A percentile compares a stretch with the other conserved stretches of the same genome.
Evolutionary conservation across 2,113 vertebrate genomes (phyloP).

Genomic region (Paradoxurus hermaphroditus): DNA sequence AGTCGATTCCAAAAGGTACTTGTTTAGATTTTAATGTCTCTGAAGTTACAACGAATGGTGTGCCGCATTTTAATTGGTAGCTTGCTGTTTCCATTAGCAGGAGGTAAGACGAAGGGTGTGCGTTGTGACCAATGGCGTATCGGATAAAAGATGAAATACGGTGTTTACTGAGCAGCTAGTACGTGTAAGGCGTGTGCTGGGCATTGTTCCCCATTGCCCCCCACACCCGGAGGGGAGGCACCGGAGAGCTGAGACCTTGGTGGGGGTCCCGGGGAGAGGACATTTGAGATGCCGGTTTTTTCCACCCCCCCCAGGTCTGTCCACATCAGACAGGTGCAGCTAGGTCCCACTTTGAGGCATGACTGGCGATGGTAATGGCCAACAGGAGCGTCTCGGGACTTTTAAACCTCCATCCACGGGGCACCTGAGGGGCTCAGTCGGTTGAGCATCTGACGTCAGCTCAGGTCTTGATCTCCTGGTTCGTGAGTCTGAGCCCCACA

Average conservation of each 20-base stretch:
- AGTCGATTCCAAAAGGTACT: not conserved
- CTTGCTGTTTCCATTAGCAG: not conserved
- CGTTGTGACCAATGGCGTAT: rapidly evolving
- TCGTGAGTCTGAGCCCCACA: no score
- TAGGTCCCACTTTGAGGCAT: no score
- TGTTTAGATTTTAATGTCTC: not conserved
- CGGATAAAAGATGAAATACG: rapidly evolving
- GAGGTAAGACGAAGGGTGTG: rapidly evolving
- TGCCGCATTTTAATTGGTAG: not conserved
- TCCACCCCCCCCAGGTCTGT: not conserved
- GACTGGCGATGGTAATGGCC: not conserved
- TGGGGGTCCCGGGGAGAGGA: not conserved
- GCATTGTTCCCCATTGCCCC: not conserved
- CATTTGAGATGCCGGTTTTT: not conserved
- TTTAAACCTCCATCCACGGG: not conserved
- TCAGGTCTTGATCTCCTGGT: no score
- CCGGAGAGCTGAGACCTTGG: not conserved
- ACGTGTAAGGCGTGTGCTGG: rapidly evolving
- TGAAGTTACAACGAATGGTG: not conserved
- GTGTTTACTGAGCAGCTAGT: not conserved
- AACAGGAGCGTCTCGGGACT: not conserved
- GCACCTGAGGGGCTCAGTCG: no score
- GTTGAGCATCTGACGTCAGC: no score
- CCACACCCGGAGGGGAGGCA: not conserved
- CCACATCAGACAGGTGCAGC: not conserved